Conservation (phyloP, 2,113 vertebrate species). For the Ageneiosus marmoratus region DNA sequence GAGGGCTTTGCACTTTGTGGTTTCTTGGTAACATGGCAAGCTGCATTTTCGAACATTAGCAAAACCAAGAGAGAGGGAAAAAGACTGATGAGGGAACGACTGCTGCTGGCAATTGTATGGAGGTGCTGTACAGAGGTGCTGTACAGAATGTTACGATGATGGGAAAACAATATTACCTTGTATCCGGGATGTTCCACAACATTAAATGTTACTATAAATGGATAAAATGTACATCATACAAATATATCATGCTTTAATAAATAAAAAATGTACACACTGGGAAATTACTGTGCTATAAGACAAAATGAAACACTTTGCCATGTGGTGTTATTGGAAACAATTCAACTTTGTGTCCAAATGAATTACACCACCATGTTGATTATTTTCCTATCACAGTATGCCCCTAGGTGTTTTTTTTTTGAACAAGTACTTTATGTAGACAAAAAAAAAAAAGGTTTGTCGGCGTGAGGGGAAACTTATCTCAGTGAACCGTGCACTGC, state of each 20-base stretch:
- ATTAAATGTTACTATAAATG: not conserved
- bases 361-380: too few species aligned
- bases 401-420: not conserved
- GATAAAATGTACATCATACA: not conserved
- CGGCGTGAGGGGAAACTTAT: slow-evolving; percentile 29
- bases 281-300: not conserved
- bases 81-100: not conserved
- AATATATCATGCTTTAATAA: not conserved
- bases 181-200: not conserved
- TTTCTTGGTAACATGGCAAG: not conserved
- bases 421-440: too few species aligned
- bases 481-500: not conserved
- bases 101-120: not conserved
- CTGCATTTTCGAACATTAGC: not conserved
- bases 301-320: not conserved
- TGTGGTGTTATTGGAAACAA: not conserved
- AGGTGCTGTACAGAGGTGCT: not conserved
- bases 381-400: not conserved
- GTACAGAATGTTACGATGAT: not conserved
- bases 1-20: not conserved
- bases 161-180: not conserved
- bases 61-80: not conserved
- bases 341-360: not conserved
- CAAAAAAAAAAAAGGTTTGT: slow-evolving; percentile 4
- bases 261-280: not conserved